phyloP scores from a whole-genome alignment of 2,888 invertebrate species.

The Trilocha varians region DNA sequence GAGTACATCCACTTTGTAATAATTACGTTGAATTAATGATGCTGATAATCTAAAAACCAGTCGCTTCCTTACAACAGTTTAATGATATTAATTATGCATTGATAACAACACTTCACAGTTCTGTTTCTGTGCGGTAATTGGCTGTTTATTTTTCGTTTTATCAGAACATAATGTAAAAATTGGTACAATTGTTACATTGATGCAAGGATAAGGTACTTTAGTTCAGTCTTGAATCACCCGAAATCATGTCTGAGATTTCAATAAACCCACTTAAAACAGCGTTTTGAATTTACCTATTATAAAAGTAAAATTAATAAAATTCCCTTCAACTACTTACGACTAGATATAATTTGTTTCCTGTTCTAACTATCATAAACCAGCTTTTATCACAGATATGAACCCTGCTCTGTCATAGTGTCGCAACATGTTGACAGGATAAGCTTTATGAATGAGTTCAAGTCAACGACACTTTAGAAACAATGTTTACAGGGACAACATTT shows the following conservation, averaged over 20 bases:
- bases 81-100: too few relatives aligned
- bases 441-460: slow-evolving; percentile 15
- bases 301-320: not conserved
- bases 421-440: slow-evolving; percentile 18
- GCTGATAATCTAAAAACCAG: not conserved
- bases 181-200: too few relatives aligned
- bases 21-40: slow-evolving; percentile 10
- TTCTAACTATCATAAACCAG: not conserved
- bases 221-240: too few relatives aligned
- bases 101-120: too few relatives aligned
- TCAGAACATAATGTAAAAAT: too few relatives aligned
- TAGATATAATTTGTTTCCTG: not conserved
- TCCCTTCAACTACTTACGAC: not conserved
- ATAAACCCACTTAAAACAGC: too few relatives aligned
- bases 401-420: not conserved
- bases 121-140: too few relatives aligned
- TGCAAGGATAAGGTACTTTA: too few relatives aligned
- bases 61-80: not conserved
- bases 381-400: slow-evolving; percentile 12
- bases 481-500: not conserved
- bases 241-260: too few relatives aligned
- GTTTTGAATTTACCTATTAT: too few relatives aligned
- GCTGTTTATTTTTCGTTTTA: too few relatives aligned
- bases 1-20: not conserved
- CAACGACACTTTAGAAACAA: slow-evolving; percentile 11